These are phyloP conservation scores for Drosophila persimilis DNA, from an alignment of 1,140 invertebrate genomes.

Conservation along the genomic window DNA sequence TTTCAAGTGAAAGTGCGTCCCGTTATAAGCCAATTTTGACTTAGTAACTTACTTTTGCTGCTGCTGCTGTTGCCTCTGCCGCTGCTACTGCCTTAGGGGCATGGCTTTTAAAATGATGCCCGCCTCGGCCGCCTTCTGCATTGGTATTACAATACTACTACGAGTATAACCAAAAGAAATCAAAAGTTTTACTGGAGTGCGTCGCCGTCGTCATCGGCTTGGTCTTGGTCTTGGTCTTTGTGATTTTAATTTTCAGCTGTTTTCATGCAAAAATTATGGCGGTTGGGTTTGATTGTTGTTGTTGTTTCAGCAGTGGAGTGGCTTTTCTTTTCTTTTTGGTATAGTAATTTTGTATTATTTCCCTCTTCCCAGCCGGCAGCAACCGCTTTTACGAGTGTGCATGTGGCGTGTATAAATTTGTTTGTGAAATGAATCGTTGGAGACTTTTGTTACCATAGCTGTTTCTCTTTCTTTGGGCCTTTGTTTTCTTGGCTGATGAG, in stretches of 20 bases:
- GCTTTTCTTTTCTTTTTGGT: constrained; percentile 15
- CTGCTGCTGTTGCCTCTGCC: constrained; percentile 18
- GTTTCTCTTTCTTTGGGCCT: constrained; percentile 37
- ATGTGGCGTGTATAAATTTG: constrained; percentile 53
- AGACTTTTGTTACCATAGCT: constrained; percentile 9
- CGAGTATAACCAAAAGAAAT: constrained; percentile 48
- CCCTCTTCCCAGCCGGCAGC: constrained; percentile 9
- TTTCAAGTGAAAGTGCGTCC: constrained; percentile 68
- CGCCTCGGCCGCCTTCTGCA: constrained; percentile 8
- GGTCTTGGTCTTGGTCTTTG: constrained; percentile 17
- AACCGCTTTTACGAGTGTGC: constrained; percentile 9
- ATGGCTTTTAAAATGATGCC: constrained; percentile 49
- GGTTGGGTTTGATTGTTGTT: too few species aligned
- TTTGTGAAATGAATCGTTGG: constrained; percentile 63
- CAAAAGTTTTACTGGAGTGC: constrained; percentile 50
- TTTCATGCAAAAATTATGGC: constrained; percentile 55
- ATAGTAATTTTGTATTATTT: constrained; percentile 18
- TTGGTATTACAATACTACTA: too few species aligned
- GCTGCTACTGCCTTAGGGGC: constrained; percentile 21
- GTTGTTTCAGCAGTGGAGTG: background rate
- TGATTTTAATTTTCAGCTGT: constrained; percentile 64
- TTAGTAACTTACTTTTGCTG: constrained; percentile 71
- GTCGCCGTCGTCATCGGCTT: constrained; percentile 12
- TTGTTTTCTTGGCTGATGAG: constrained; percentile 49
- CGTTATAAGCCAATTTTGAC: constrained; percentile 70